Percentiles rank a stretch among this genome's conserved stretches.
Conservation (phyloP, 2,797 vertebrate species). For the Sternotherus odoratus region DNA sequence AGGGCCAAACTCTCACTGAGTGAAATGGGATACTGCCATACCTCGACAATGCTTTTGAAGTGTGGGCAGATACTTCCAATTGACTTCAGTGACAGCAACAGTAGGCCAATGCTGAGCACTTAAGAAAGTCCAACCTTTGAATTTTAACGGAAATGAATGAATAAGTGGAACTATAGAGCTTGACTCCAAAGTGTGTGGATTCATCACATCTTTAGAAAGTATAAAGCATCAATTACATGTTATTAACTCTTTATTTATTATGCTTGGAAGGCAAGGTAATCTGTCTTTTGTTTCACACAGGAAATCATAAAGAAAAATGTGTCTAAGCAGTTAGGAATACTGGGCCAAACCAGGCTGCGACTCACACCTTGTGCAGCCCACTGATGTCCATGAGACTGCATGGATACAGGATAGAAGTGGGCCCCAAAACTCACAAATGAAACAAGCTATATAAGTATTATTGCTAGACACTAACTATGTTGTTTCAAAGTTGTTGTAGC, state of each 20-base stretch:
- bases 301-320: neutral
- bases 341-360: accelerated
- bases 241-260: neutral
- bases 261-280: neutral
- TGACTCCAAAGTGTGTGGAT: neutral
- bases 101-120: neutral
- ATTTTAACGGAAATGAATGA: neutral
- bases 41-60: neutral
- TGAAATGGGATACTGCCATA: neutral
- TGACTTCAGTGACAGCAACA: neutral
- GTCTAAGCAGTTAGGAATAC: neutral
- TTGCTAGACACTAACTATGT: neutral
- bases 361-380: accelerated
- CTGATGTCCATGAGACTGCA: neutral
- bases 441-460: neutral
- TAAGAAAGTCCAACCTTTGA: neutral
- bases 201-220: neutral
- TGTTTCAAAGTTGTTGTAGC: neutral
- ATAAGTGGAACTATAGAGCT: neutral
- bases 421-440: neutral
- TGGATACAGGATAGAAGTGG: accelerated
- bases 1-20: neutral
- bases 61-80: neutral
- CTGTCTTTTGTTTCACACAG: neutral
- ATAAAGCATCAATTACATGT: neutral